Evolutionary conservation across 2,888 invertebrate genomes (phyloP), one percentile per base, ranked within the genome.

Genomic region (Chrysodeixis includens): DNA sequence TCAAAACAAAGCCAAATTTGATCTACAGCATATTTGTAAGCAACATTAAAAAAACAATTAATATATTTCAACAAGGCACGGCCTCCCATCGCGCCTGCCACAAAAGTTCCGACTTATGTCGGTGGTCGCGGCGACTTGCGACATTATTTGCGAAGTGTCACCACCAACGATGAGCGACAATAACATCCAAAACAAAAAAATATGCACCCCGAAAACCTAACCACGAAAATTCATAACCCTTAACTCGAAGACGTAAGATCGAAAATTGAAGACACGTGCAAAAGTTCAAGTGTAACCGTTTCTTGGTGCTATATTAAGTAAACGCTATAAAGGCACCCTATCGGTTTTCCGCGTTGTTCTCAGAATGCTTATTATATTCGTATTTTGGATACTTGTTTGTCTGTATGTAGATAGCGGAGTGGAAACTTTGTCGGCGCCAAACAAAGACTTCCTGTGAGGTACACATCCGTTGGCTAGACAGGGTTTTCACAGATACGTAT

Each of bases 311-410:
- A 78, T 63, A 75, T 79, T 83, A 82, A 81, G 79, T 83, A 84
- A 83, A 84, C 83, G 82, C 84, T 88, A 81, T 91, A 89, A 90
- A 88, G 86, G 86, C 89, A 85, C 88, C 90, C 89, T 93, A 90
- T 92, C 91, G 89, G 87, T 92, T 92, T 93, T 93, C 90, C 92
- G 85, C 84, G 73, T 83, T 76, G 86, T 93, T 92, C 93, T 82
- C 70, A 87, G 93, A 93, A 93, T 56, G 72, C 83, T 87, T 78
- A 88, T 88, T 89, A 83, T 86, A 85, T 88, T 83, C 81, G 79
- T 84, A 85, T 88, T 89, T 92, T 88, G 89, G 88, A 85, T 85
- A 85, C 83, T 84, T 87, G 84, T 87, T 84, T 84, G 86, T 82
- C 78, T 83, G 85, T 84, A 72, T 86, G 82, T 83, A 70, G 78